Conservation (phyloP, 2,113 vertebrate species). For the Oryzias curvinotus region DNA sequence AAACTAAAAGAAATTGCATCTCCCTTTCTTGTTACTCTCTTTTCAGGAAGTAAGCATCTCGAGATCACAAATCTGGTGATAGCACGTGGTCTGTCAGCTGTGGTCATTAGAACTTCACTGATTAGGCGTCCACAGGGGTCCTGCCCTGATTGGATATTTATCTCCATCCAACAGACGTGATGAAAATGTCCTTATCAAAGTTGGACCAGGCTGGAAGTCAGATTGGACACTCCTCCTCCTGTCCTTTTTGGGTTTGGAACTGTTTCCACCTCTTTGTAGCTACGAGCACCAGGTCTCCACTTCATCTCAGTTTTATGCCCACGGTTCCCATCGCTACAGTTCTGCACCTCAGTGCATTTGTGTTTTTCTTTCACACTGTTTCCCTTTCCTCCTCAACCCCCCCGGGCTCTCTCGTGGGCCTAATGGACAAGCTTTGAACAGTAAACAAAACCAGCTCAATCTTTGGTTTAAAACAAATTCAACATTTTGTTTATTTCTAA, state of each 20-base stretch:
- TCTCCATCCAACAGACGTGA: constrained; percentile 76
- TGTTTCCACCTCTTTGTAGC: constrained; percentile 41
- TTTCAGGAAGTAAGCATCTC: constrained; percentile 45
- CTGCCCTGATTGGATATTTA: constrained; percentile 74
- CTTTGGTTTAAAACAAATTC: constrained; percentile 39
- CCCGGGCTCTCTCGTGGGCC: background rate
- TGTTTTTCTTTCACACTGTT: constrained; percentile 10
- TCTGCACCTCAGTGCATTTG: constrained; percentile 12
- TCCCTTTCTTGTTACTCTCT: constrained; percentile 21
- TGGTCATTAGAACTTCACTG: constrained; percentile 72
- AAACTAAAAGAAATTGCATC: constrained; percentile 12
- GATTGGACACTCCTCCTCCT: constrained; percentile 41
- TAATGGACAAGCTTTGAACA: constrained; percentile 30
- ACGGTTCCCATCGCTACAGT: constrained; percentile 16
- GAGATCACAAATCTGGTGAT: constrained; percentile 53
- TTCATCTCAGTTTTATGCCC: constrained; percentile 46
- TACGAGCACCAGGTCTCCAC: constrained; percentile 36
- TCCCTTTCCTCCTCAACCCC: background rate
- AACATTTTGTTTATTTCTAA: constrained; percentile 19
- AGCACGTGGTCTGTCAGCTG: constrained; percentile 59
- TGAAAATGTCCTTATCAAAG: constrained; percentile 74
- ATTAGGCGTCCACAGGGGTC: constrained; percentile 68
- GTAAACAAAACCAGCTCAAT: constrained; percentile 3
- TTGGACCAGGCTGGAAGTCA: constrained; percentile 51
- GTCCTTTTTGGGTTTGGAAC: constrained; percentile 38